These are phyloP conservation scores for Villa cingulata DNA, from an alignment of 2,888 invertebrate species.

Conservation along the genomic window DNA sequence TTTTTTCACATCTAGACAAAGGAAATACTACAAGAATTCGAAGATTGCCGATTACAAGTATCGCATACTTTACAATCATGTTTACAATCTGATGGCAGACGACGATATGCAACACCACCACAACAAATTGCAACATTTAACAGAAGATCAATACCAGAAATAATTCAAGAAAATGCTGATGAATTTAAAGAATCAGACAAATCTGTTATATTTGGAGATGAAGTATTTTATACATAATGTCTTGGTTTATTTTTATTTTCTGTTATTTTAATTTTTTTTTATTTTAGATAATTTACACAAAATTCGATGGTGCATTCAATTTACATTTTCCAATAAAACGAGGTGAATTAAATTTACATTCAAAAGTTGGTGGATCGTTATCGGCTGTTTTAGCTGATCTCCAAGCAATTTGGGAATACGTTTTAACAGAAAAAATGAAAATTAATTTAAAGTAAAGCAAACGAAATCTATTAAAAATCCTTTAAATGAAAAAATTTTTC, in stretches of 20 bases:
- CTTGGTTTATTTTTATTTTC: neutral
- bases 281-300: slow-evolving; percentile 13
- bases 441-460: slow-evolving; percentile 45
- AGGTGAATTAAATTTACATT: slow-evolving; percentile 78
- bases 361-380: slow-evolving; percentile 72
- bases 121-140: slow-evolving; percentile 84
- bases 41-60: slow-evolving; percentile 69
- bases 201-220: slow-evolving; percentile 61
- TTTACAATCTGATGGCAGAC: slow-evolving; percentile 66
- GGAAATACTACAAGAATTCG: slow-evolving; percentile 61
- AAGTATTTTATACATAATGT: slow-evolving; percentile 31
- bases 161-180: slow-evolving; percentile 42
- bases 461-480: no score
- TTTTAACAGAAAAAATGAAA: slow-evolving; percentile 60
- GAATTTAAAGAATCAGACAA: slow-evolving; percentile 50
- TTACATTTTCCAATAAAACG: slow-evolving; percentile 80
- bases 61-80: slow-evolving; percentile 78
- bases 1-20: slow-evolving; percentile 37
- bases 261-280: neutral
- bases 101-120: slow-evolving; percentile 71
- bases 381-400: slow-evolving; percentile 72
- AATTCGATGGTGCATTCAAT: slow-evolving; percentile 60
- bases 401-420: slow-evolving; percentile 76
- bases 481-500: no score
- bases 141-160: slow-evolving; percentile 59